These are phyloP conservation scores for Ctenopoma kingsleyae DNA, from an alignment of 2,797 vertebrate species.

Conservation along the genomic window DNA sequence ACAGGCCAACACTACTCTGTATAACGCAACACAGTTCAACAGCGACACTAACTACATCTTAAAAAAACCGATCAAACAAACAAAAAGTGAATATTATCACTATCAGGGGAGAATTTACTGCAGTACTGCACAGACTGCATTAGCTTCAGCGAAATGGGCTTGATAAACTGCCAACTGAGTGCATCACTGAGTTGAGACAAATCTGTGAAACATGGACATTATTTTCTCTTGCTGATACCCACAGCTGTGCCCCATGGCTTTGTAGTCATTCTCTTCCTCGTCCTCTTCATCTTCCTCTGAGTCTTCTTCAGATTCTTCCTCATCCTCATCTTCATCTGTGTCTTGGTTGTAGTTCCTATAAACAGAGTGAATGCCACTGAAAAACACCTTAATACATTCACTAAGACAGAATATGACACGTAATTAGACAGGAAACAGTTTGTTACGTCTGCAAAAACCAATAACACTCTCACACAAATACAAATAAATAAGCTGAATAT, in stretches of 20 bases:
- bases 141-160: no score
- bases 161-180: no score
- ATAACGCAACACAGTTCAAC: no score
- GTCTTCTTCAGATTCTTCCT: slow-evolving; percentile 86
- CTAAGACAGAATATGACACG: neutral
- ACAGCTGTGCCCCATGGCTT: slow-evolving; percentile 93
- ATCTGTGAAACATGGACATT: neutral
- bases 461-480: no score
- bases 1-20: no score
- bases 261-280: slow-evolving; percentile 90
- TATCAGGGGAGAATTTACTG: no score
- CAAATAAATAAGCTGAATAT: no score
- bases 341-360: slow-evolving; percentile 93
- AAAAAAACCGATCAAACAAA: no score
- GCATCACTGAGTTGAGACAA: no score
- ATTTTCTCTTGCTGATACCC: slow-evolving; percentile 69
- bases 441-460: neutral
- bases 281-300: slow-evolving; percentile 89
- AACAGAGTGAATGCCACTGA: neutral
- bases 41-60: no score
- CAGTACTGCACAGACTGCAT: no score
- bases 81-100: no score
- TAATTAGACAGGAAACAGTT: neutral
- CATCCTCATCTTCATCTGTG: slow-evolving; percentile 89
- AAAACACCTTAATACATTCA: neutral